These are phyloP conservation scores for Meloe dianella DNA, from an alignment of 2,888 invertebrate species.

Conservation along the genomic window DNA sequence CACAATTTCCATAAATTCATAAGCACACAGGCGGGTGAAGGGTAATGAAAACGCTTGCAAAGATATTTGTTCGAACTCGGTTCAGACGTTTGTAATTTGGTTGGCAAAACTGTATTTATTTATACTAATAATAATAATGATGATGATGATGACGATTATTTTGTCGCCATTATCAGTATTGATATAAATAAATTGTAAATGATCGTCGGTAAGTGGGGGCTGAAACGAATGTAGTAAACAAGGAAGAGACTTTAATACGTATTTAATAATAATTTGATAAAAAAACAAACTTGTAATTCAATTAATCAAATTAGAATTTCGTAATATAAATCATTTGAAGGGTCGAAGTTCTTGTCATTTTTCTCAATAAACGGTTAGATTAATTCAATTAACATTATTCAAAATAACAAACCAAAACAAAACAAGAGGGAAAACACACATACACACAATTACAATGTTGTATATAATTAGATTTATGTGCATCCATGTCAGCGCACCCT, in stretches of 20 bases:
- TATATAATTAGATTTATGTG: slow-evolving; percentile 1
- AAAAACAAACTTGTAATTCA: not conserved
- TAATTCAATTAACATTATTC: not conserved
- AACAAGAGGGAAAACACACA: too few species aligned
- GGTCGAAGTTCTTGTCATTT: slow-evolving; percentile 1
- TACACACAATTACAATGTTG: not conserved
- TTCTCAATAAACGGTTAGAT: not conserved
- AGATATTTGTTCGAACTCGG: too few species aligned
- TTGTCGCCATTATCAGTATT: too few species aligned
- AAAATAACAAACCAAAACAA: slow-evolving; percentile 1
- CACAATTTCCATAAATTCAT: not conserved
- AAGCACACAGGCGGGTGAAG: too few species aligned
- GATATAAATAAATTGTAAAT: too few species aligned
- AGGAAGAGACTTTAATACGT: not conserved
- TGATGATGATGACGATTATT: too few species aligned
- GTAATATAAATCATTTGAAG: slow-evolving; percentile 5
- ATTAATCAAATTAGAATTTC: not conserved
- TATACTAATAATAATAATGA: too few species aligned
- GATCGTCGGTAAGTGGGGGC: not conserved
- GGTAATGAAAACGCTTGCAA: too few species aligned
- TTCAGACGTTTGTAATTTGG: too few species aligned
- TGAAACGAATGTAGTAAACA: not conserved
- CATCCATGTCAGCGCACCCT: not conserved
- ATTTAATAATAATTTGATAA: not conserved
- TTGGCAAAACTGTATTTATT: too few species aligned